Evolutionary conservation across 1,140 invertebrate genomes (phyloP).

Genomic region (Pseudomyrmex dendroicus): DNA sequence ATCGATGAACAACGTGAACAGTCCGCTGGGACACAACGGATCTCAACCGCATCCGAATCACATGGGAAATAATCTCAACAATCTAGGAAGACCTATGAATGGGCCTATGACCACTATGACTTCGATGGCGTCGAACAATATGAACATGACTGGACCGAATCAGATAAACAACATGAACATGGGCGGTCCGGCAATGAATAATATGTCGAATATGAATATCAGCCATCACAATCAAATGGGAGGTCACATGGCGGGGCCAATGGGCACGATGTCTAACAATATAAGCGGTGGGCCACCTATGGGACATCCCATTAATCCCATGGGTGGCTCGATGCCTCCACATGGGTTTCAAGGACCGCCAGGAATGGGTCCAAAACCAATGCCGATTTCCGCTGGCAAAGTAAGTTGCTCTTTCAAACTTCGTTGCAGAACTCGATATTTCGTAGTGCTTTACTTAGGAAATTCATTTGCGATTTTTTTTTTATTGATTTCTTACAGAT

Average conservation of each 20-base stretch:
- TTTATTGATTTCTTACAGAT: slow-evolving; percentile 83
- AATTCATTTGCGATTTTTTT: background rate
- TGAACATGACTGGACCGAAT: slow-evolving; percentile 82
- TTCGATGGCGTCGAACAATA: slow-evolving; percentile 85
- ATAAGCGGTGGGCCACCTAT: slow-evolving; percentile 83
- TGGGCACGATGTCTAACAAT: slow-evolving; percentile 84
- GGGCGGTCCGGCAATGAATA: slow-evolving; percentile 86
- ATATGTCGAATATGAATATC: slow-evolving; percentile 87
- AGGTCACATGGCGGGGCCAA: slow-evolving; percentile 86
- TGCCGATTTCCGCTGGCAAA: slow-evolving; percentile 96
- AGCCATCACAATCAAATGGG: slow-evolving; percentile 85
- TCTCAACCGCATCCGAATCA: slow-evolving; percentile 86
- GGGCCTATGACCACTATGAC: slow-evolving; percentile 88
- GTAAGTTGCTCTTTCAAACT: slow-evolving; percentile 81
- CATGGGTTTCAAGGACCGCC: slow-evolving; percentile 84
- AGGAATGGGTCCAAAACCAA: slow-evolving; percentile 88
- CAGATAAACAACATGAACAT: slow-evolving; percentile 84
- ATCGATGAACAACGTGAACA: slow-evolving; percentile 83
- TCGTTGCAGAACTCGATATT: background rate
- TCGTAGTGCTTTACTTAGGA: background rate
- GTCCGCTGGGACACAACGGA: slow-evolving; percentile 83
- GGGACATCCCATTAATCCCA: slow-evolving; percentile 83
- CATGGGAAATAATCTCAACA: slow-evolving; percentile 85
- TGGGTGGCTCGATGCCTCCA: slow-evolving; percentile 81
- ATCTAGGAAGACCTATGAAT: slow-evolving; percentile 86